A percentile compares a stretch with the other conserved stretches of the same genome.
Evolutionary conservation across 1,140 invertebrate genomes (phyloP).

Genomic region (Ladona fulva): DNA sequence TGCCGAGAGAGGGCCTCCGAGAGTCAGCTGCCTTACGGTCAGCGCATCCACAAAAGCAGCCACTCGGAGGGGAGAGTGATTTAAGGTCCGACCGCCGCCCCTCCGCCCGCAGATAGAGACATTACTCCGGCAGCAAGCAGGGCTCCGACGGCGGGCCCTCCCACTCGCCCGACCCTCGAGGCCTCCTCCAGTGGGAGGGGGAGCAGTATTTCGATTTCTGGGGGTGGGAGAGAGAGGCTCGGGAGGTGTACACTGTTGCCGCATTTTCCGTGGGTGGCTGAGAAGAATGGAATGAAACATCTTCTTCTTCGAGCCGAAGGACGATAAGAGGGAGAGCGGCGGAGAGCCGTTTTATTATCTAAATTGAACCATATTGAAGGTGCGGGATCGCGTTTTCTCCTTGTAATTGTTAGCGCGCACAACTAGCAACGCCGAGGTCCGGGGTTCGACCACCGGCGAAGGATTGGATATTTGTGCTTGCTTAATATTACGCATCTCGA

Average conservation of each 20-base stretch:
- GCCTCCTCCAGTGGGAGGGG: neutral
- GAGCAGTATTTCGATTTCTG: neutral
- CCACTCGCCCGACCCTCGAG: neutral
- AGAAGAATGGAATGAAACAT: slow-evolving; percentile 7
- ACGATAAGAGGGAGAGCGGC: neutral
- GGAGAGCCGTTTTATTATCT: neutral
- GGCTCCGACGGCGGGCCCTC: neutral
- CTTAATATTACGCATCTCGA: no score
- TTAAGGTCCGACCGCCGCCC: neutral
- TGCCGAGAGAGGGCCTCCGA: no score
- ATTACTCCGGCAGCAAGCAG: slow-evolving; percentile 6
- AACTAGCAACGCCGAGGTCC: no score
- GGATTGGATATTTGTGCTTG: no score
- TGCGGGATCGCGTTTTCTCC: no score
- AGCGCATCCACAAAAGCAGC: no score
- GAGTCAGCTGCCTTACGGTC: no score
- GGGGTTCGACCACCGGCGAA: no score
- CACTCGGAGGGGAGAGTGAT: no score
- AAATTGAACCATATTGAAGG: neutral
- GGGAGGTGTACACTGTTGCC: neutral
- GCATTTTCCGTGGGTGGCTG: neutral
- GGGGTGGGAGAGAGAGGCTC: neutral
- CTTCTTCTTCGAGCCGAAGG: neutral
- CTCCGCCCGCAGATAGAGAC: neutral
- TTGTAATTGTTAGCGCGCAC: no score